Evolutionary conservation across 2,113 vertebrate genomes (phyloP), one percentile per base, ranked within the genome.

Genomic region (Pogonocichla stellata): DNA sequence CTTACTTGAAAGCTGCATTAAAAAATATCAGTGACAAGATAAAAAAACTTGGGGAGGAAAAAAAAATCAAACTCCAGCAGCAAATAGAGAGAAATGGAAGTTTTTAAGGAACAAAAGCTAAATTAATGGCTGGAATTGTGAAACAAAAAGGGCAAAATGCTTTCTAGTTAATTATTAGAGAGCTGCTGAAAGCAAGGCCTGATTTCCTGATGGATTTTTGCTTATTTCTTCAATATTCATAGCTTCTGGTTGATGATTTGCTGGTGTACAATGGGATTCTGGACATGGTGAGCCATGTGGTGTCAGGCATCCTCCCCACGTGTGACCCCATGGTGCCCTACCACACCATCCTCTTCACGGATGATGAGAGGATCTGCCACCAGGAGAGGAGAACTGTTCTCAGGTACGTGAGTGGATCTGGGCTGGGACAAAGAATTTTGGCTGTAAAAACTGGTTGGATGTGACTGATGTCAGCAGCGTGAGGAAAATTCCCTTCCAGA

Each of bases 221-320:
- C 71, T 89, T 72, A 12, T 94, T 90, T 84, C 47, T 71, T 87
- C 45, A 88, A 79, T 77, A 64, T 47, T 19, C 62, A 40, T 72
- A 99, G 99, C 98, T 99, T 31, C 98, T 99, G 48, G 99, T 99
- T 13, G 99, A 99, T 24, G 99, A 99, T 97, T 93, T 99, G 91
- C 98, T 99, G 33, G 99, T 99, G 74, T 99, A 99, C 96, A 99
- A 99, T 5, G 99, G 99, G 66, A 97, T 99, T 82, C 96, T 99
- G 97, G 98, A 99, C 95, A 97, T 98, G 91, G 98, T 99, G 58
- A 98, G 91, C 94, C 98, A 98, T 15, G 82, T 98, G 56, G 81
- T 98, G 1, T 97, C 97, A 8, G 99, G 99, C 61, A 99, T 99
- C 94, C 98, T 99, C 50, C 99, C 99, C 3, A 99, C 98, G 5